A percentile compares a stretch with the other conserved stretches of the same genome.
phyloP scores from a whole-genome alignment of 2,113 vertebrate genomes.

The Mastomys coucha region DNA sequence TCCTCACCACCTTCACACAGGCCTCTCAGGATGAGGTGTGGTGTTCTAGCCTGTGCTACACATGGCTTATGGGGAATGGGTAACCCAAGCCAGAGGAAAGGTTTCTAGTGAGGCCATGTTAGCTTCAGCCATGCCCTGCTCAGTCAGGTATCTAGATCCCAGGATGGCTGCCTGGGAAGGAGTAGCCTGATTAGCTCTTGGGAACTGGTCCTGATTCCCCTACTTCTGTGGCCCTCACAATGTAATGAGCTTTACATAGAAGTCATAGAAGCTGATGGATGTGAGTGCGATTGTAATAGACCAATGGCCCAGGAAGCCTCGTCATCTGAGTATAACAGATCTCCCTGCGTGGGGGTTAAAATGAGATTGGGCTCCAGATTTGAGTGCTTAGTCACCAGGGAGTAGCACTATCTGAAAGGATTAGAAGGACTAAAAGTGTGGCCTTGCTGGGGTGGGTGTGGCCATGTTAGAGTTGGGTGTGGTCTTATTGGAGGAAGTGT shows the following conservation, averaged over 20 bases:
- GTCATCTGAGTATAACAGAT: rapidly evolving
- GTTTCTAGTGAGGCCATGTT: background rate
- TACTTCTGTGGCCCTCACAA: background rate
- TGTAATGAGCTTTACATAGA: background rate
- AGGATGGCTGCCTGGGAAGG: background rate
- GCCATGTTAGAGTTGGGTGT: background rate
- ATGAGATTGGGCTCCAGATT: no score
- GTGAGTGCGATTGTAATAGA: no score
- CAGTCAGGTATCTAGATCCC: background rate
- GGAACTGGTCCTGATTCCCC: background rate
- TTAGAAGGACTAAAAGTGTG: background rate
- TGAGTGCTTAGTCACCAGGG: background rate
- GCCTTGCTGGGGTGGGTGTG: background rate
- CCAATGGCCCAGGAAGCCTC: background rate
- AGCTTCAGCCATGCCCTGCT: background rate
- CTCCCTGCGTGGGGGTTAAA: background rate
- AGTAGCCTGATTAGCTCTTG: background rate
- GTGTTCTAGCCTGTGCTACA: background rate
- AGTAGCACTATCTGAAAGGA: background rate
- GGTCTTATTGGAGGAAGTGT: background rate
- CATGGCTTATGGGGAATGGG: background rate
- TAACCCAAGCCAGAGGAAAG: background rate
- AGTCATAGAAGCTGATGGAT: background rate
- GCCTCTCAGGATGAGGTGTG: background rate
- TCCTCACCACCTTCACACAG: background rate